A percentile compares a stretch with the other conserved stretches of the same genome.
These are phyloP conservation scores for Gyrodactylus bullatarudis DNA, from an alignment of 1,140 invertebrate genomes.

Conservation along the genomic window DNA sequence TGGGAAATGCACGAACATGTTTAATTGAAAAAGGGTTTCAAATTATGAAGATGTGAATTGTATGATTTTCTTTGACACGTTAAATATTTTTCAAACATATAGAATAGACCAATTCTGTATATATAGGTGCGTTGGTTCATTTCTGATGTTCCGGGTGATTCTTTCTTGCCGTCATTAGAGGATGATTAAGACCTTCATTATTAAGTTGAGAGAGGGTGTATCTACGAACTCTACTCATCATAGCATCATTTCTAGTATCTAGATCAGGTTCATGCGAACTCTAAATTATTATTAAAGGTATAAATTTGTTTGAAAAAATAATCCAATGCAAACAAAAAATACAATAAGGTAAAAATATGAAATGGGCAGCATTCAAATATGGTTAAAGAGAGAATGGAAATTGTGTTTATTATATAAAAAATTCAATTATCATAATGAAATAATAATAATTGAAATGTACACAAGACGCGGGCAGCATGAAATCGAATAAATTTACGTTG, in stretches of 20 bases:
- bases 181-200: neutral
- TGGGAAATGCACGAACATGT: no score
- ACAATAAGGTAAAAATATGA: neutral
- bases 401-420: neutral
- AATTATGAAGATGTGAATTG: no score
- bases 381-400: neutral
- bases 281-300: neutral
- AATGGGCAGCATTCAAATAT: neutral
- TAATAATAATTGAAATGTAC: no score
- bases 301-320: neutral
- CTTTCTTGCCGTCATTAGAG: neutral
- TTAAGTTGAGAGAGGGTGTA: neutral
- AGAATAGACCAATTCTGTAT: no score
- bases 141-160: no score
- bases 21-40: no score
- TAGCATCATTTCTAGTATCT: conserved; percentile 1
- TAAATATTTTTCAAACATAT: no score
- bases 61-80: no score
- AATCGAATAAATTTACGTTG: no score
- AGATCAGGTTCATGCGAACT: conserved; percentile 2
- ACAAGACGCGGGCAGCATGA: no score
- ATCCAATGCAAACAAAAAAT: neutral
- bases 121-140: no score
- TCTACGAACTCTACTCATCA: neutral
- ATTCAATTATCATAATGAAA: no score